Base-by-base conservation (phyloP, 2,888 invertebrate species). In the Beris chalybata region DNA sequence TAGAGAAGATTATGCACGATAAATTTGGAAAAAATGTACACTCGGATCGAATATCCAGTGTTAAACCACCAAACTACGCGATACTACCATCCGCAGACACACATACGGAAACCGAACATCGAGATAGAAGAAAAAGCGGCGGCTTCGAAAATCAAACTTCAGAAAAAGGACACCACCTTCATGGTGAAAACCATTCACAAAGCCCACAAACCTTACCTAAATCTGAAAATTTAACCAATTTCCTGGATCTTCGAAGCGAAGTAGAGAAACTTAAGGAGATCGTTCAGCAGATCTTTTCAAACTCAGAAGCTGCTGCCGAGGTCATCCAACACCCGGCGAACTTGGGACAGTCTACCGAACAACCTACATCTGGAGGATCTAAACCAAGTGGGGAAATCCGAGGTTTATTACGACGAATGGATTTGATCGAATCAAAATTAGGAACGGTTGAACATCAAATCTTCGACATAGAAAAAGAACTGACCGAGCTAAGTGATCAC, bases 241-340 rank as follows among this genome's bases (percentile, higher is more conserved):
- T 56, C 64, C 53, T 55, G 67, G 22, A 64, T n/a, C 64, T 70
- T 3, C 63, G 61, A 53, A 64, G 64, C 29, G 65, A 70, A 45
- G 32, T 70, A n/a, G 69, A 69, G 22, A 54, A 55, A 31, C n/a
- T 70, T 15, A 69, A 70, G 31, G 31, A 11, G 7, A 50, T 38
- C 5, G 22, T 65, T 13, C 32, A 55, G 38, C 30, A 30, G 5
- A 44, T 58, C 0, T 5, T 13, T 12, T 29, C 22, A 3, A 45
- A 11, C 29, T 30, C 58, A 12, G 38, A 38, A 38, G 38, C 38
- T 5, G 38, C 38, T 3, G 38, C 38, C 38, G 38, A 38, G 38
- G 9, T 9, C 9, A 3, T 38, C 38, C 38, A 38, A 38, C 5
- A 38, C 7, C 1, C 7, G 5, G 38, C 38, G 9, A 22, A 22